Evolutionary conservation across 2,797 vertebrate genomes (phyloP).

Genomic region (Gadopsis marmoratus): DNA sequence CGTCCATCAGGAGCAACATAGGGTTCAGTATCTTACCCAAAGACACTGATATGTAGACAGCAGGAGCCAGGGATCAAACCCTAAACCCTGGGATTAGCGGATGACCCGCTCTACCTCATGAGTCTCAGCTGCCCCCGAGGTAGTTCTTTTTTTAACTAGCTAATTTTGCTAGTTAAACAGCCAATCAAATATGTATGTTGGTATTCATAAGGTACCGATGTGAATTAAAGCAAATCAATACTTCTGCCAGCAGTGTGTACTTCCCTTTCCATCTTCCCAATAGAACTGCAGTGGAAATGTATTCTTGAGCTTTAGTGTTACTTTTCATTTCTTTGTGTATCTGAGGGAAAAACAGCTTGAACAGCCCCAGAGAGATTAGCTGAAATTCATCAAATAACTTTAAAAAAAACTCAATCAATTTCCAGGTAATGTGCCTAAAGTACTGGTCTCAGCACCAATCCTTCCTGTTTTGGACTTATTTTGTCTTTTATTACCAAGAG

Average conservation of each 20-base stretch:
- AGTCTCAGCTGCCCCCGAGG: too few species aligned
- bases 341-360: background rate
- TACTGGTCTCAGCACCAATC: background rate
- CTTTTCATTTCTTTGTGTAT: background rate
- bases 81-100: too few species aligned
- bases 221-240: conserved; percentile 17
- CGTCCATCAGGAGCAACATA: too few species aligned
- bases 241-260: background rate
- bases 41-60: too few species aligned
- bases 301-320: background rate
- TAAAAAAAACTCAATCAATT: background rate
- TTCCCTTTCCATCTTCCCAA: conserved; percentile 31
- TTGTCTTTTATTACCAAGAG: background rate
- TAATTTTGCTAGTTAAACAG: background rate
- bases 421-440: background rate
- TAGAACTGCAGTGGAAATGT: background rate
- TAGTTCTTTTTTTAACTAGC: too few species aligned
- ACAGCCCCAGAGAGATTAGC: background rate
- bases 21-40: too few species aligned
- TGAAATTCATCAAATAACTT: background rate
- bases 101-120: too few species aligned
- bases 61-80: too few species aligned
- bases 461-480: background rate
- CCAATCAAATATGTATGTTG: background rate
- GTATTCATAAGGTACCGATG: background rate